phyloP scores from a whole-genome alignment of 2,888 invertebrate genomes.

The Thera britannica region DNA sequence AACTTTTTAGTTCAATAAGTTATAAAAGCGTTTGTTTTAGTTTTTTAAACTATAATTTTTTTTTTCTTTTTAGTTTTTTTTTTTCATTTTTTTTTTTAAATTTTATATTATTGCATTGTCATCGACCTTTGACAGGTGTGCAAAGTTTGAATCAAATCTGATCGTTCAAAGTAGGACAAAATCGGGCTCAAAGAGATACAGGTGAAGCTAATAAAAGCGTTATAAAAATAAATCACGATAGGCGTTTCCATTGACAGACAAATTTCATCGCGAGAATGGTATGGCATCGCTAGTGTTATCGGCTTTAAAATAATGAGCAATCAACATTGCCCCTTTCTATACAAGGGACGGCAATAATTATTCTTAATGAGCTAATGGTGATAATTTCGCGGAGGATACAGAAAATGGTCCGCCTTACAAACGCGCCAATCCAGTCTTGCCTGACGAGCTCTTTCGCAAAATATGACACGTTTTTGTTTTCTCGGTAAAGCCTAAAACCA shows the following conservation, averaged over 20 bases:
- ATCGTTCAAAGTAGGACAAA: no score
- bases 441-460: slow-evolving; percentile 45
- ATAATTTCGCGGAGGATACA: slow-evolving; percentile 19
- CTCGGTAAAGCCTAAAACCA: slow-evolving; percentile 17
- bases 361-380: slow-evolving; percentile 27
- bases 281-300: slow-evolving; percentile 22
- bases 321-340: slow-evolving; percentile 17
- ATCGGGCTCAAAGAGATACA: no score
- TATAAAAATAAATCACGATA: slow-evolving; percentile 5
- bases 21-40: no score
- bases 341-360: slow-evolving; percentile 29
- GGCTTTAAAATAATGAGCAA: slow-evolving; percentile 29
- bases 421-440: slow-evolving; percentile 44
- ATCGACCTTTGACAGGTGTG: no score
- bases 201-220: background rate
- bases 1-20: no score
- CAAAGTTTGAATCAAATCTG: no score
- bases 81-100: no score
- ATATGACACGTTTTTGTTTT: slow-evolving; percentile 37
- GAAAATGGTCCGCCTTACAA: slow-evolving; percentile 18
- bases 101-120: no score
- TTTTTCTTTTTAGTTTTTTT: no score
- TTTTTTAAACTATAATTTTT: no score
- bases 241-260: slow-evolving; percentile 19
- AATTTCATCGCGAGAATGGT: slow-evolving; percentile 24